A percentile compares a stretch with the other conserved stretches of the same genome.
Evolutionary conservation across 2,888 invertebrate species (phyloP).

Genomic region (Sericinus montela): DNA sequence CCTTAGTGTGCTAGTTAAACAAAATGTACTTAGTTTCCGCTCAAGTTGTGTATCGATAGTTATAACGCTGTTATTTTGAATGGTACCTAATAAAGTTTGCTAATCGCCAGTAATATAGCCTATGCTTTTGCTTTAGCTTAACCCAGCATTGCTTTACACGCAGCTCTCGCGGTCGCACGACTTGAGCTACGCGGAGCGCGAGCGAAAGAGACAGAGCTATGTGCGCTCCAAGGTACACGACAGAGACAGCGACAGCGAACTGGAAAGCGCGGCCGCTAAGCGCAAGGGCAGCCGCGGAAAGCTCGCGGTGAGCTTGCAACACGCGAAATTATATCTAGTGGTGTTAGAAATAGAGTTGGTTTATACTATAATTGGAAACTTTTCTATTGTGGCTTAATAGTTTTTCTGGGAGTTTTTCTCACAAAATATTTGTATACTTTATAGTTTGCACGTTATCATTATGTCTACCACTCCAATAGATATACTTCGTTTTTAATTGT

Average conservation of each 20-base stretch:
- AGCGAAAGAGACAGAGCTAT: slow-evolving; percentile 75
- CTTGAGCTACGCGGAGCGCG: slow-evolving; percentile 73
- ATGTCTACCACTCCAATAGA: no score
- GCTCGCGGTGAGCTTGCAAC: slow-evolving; percentile 83
- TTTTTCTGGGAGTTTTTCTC: not conserved
- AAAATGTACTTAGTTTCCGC: no score
- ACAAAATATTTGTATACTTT: not conserved
- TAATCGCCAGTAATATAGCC: slow-evolving; percentile 7
- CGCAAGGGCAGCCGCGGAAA: slow-evolving; percentile 83
- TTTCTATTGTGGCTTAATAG: not conserved
- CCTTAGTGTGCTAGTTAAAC: no score
- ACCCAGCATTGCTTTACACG: slow-evolving; percentile 51
- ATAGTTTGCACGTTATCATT: no score
- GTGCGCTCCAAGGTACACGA: slow-evolving; percentile 74
- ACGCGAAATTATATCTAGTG: slow-evolving; percentile 39
- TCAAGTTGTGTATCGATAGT: no score
- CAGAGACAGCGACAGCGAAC: slow-evolving; percentile 94
- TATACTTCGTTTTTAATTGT: no score
- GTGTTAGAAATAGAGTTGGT: slow-evolving; percentile 44
- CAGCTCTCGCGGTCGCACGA: slow-evolving; percentile 72
- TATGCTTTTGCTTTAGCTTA: slow-evolving; percentile 22
- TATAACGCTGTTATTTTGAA: no score
- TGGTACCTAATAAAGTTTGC: not conserved
- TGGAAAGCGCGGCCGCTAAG: slow-evolving; percentile 76
- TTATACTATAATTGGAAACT: not conserved